These are phyloP conservation scores for Orthonevra nobilis DNA, from an alignment of 2,888 invertebrate species.

Conservation along the genomic window DNA sequence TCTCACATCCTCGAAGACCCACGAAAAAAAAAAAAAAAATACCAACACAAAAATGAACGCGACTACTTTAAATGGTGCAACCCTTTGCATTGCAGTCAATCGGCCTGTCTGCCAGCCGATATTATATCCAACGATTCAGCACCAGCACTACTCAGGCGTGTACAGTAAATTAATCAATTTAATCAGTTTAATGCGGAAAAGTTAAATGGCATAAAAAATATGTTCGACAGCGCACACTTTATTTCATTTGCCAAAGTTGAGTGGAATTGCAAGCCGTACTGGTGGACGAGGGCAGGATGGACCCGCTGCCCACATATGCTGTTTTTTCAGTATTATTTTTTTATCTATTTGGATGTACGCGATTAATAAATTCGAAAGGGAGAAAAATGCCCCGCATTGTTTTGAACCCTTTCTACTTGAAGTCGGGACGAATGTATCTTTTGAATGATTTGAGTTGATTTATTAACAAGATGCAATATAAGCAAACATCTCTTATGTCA, in stretches of 20 bases:
- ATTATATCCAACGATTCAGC: no score
- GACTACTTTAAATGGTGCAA: conserved; percentile 33
- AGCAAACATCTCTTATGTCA: no score
- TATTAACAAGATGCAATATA: neutral
- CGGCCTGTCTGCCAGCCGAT: conserved; percentile 26
- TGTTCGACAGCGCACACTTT: conserved; percentile 66
- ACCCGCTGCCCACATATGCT: conserved; percentile 53
- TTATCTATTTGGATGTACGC: conserved; percentile 23
- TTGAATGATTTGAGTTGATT: conserved; percentile 44
- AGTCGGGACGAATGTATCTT: conserved; percentile 23
- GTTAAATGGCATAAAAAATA: conserved; percentile 74
- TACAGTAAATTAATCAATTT: conserved; percentile 80
- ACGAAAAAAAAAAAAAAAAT: no score
- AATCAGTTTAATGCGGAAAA: conserved; percentile 76
- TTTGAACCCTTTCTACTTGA: conserved; percentile 41
- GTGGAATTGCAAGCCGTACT: conserved; percentile 21
- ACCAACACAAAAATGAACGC: conserved; percentile 37
- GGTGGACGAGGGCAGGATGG: conserved; percentile 15
- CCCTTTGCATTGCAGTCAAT: conserved; percentile 59
- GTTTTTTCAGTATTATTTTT: conserved; percentile 25
- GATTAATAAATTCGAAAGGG: conserved; percentile 54
- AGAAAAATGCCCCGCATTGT: conserved; percentile 16
- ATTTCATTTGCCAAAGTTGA: conserved; percentile 60
- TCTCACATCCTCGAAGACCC: no score
- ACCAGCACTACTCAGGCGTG: conserved; percentile 41